Evolutionary conservation across 1,140 invertebrate species (phyloP).

Genomic region (Platorchestia sp.): DNA sequence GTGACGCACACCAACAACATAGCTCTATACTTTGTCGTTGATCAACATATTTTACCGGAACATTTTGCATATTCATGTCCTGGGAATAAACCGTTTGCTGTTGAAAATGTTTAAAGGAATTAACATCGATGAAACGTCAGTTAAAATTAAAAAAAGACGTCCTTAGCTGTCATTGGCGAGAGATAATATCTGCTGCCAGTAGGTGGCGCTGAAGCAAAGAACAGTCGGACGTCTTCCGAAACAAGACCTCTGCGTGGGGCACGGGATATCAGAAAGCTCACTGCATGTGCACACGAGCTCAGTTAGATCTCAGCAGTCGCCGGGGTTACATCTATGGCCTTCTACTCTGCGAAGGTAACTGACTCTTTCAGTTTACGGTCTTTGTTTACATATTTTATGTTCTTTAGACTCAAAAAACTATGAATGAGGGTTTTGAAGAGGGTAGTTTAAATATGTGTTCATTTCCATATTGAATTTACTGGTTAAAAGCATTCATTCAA

Average conservation of each 20-base stretch:
- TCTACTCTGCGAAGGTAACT: slow-evolving; percentile 6
- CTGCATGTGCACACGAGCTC: neutral
- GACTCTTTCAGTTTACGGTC: neutral
- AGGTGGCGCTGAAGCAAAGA: neutral
- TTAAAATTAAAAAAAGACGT: neutral
- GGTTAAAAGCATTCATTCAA: no score
- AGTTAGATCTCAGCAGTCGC: neutral
- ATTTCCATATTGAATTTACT: no score
- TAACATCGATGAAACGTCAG: neutral
- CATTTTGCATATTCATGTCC: neutral
- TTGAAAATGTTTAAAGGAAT: neutral
- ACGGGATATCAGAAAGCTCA: neutral
- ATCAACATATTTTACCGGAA: neutral
- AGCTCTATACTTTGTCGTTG: neutral
- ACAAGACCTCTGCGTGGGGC: neutral
- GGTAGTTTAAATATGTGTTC: no score
- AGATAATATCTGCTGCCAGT: neutral
- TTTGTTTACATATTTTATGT: neutral
- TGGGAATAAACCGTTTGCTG: neutral
- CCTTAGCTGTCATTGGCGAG: neutral
- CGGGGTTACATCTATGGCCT: neutral
- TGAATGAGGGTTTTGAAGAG: no score
- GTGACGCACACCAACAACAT: neutral
- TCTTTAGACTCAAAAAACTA: neutral
- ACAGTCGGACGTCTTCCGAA: neutral